Conservation (phyloP, 2,888 invertebrate genomes). For the Dynastes maya region DNA sequence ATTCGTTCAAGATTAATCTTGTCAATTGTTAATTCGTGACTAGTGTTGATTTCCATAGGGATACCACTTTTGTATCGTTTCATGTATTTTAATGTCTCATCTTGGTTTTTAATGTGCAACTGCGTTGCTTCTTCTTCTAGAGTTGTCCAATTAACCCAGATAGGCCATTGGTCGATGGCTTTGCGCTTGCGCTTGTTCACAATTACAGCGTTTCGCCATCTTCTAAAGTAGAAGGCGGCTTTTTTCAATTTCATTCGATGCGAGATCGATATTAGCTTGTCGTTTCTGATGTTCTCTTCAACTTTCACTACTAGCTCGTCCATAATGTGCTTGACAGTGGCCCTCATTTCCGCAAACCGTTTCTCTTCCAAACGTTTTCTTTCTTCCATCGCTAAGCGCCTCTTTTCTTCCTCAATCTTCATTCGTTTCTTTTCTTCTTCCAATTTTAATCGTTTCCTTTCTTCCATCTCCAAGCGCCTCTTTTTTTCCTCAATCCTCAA, state of each 20-base stretch:
- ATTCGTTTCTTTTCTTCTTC: conserved; percentile 56
- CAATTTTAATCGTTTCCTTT: conserved; percentile 27
- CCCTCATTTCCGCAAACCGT: conserved; percentile 57
- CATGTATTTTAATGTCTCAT: conserved; percentile 69
- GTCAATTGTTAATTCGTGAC: conserved; percentile 55
- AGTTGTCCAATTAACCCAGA: conserved; percentile 72
- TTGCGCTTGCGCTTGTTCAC: conserved; percentile 70
- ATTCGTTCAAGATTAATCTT: conserved; percentile 70
- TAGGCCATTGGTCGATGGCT: conserved; percentile 73
- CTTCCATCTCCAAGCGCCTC: conserved; percentile 56
- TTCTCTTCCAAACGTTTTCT: conserved; percentile 57
- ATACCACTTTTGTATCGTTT: conserved; percentile 72
- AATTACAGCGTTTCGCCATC: conserved; percentile 70
- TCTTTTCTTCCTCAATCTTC: conserved; percentile 50
- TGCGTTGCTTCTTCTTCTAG: conserved; percentile 69
- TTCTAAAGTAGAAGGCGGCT: conserved; percentile 67
- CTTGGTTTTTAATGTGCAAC: conserved; percentile 70
- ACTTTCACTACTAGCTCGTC: conserved; percentile 65
- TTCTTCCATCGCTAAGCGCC: conserved; percentile 49
- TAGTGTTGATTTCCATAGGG: conserved; percentile 59
- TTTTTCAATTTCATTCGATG: conserved; percentile 64
- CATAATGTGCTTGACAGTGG: conserved; percentile 64
- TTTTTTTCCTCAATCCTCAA: conserved; percentile 49
- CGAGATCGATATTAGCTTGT: conserved; percentile 68
- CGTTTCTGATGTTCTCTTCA: conserved; percentile 64